A percentile compares a stretch with the other conserved stretches of the same genome.
phyloP scores from a whole-genome alignment of 2,113 vertebrate genomes.

The Stomatorhinus ivindoensis region DNA sequence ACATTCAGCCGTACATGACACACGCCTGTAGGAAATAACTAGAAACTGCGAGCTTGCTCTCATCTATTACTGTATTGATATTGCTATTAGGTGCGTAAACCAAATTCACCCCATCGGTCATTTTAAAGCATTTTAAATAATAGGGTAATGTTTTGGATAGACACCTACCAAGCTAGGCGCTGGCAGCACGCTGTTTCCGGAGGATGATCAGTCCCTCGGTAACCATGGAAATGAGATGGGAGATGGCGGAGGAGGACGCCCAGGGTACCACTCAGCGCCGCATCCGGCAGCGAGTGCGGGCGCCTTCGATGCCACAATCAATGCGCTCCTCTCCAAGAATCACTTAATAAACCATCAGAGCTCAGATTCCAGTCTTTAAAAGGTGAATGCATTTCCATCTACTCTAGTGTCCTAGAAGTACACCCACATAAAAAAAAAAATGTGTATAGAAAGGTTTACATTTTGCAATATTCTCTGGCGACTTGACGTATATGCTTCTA shows the following conservation, averaged over 20 bases:
- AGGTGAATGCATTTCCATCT: neutral
- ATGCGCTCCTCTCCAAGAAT: neutral
- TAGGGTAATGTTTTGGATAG: neutral
- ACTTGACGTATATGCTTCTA: neutral
- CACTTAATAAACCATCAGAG: neutral
- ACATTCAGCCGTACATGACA: neutral
- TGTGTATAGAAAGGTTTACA: neutral
- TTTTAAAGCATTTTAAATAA: neutral
- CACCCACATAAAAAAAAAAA: neutral
- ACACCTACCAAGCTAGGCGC: neutral
- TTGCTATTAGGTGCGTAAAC: neutral
- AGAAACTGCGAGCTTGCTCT: neutral
- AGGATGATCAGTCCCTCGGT: slow-evolving; percentile 8
- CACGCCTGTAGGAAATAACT: neutral
- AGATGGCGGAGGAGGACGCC: neutral
- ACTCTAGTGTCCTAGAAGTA: neutral
- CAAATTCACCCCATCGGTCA: neutral
- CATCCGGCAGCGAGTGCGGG: neutral
- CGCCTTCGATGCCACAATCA: neutral
- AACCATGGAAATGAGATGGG: slow-evolving; percentile 20
- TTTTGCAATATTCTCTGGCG: neutral
- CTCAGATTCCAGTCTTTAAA: neutral
- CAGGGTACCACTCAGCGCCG: neutral
- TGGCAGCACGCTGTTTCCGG: slow-evolving; percentile 12
- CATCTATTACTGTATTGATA: neutral